A percentile compares a stretch with the other conserved stretches of the same genome.
Evolutionary conservation across 2,113 vertebrate species (phyloP).

Genomic region (Dipodomys spectabilis): DNA sequence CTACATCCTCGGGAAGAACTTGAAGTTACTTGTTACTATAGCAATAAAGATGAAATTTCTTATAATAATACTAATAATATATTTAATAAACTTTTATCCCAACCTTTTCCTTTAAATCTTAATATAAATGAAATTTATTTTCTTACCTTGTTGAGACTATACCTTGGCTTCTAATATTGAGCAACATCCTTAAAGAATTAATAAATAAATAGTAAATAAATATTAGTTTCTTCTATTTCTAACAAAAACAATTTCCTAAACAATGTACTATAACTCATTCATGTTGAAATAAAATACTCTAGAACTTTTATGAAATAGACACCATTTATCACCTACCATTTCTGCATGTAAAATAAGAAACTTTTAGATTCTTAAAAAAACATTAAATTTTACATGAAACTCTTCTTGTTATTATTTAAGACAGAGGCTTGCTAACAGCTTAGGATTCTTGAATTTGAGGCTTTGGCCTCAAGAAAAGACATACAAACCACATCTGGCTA

Average conservation of each 20-base stretch:
- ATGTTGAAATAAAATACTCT: conserved; percentile 18
- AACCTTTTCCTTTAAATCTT: background rate
- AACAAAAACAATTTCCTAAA: conserved; percentile 49
- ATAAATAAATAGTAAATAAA: background rate
- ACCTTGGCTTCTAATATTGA: no score
- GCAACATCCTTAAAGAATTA: no score
- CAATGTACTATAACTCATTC: background rate
- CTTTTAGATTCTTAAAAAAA: conserved; percentile 25
- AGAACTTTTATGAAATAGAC: background rate
- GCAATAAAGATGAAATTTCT: background rate
- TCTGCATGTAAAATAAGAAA: conserved; percentile 7
- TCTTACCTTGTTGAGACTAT: no score
- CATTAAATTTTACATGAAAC: background rate
- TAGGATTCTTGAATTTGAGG: background rate
- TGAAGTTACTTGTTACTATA: background rate
- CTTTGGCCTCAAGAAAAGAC: background rate
- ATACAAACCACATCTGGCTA: background rate
- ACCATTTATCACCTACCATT: background rate
- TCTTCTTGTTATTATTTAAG: background rate
- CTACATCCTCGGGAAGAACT: background rate
- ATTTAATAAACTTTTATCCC: background rate
- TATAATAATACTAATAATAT: background rate
- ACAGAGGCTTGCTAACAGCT: background rate
- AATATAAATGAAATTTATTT: background rate
- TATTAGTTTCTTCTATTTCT: background rate